phyloP scores from a whole-genome alignment of 2,797 vertebrate genomes.

The Erpetoichthys calabaricus region DNA sequence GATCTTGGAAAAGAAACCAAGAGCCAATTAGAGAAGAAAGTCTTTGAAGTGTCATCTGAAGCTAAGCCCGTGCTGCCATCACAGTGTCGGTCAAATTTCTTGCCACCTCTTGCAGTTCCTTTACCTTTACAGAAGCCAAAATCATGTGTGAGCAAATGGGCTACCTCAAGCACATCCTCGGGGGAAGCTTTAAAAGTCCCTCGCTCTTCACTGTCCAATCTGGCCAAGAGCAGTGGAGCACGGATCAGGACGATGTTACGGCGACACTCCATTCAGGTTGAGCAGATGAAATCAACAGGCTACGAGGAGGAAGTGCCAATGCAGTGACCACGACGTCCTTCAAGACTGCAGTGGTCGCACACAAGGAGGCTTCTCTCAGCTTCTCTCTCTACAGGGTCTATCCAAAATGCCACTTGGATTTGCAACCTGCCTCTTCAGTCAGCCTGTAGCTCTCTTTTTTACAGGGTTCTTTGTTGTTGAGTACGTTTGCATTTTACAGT shows the following conservation, averaged over 20 bases:
- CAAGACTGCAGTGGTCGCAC: no score
- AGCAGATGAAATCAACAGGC: conserved; percentile 17
- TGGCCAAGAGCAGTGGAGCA: no score
- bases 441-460: no score
- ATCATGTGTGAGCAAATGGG: no score
- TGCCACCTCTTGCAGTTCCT: conserved; percentile 18
- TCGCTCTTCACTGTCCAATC: conserved; percentile 4
- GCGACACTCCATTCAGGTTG: conserved; percentile 31
- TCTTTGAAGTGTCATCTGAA: conserved; percentile 4
- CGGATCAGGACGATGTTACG: conserved; percentile 7
- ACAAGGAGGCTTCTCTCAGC: no score
- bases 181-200: not conserved
- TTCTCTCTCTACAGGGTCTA: no score
- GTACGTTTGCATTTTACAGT: no score
- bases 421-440: no score
- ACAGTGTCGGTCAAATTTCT: conserved; percentile 12
- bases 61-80: not conserved
- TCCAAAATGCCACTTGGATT: no score
- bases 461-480: no score
- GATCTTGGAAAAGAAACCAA: not conserved
- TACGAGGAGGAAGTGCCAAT: conserved; percentile 15
- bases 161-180: no score
- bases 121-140: not conserved
- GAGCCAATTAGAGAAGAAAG: conserved; percentile 9
- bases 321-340: conserved; percentile 1